Base-by-base conservation (phyloP, 2,797 vertebrate genomes). In the Acipenser ruthenus region DNA sequence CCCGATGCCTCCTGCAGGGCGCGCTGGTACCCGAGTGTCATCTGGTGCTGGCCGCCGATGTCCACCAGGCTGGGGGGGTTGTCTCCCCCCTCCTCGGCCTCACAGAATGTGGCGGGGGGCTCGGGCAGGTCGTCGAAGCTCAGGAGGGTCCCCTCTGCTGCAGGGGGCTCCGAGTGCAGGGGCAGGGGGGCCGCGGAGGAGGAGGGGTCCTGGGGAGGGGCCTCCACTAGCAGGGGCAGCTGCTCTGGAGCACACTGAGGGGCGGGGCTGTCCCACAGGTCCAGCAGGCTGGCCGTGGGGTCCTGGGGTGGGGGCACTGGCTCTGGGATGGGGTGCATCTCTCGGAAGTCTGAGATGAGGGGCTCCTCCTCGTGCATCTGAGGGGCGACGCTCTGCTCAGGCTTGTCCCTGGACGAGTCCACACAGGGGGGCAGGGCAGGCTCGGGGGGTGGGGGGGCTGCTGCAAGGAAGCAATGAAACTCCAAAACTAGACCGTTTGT, bases 121-220 rank as follows among this genome's bases (percentile, higher is more conserved):
- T 95, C 94, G 0, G 92, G 91, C 77, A 94, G 83, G 62, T 96
- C 94, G 0, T 97, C 94, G 48, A 97, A 95, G 88, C 91, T 93
- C 79, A 97, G 88, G 69, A 97, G 89, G 1, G 88, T 84, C 79
- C 83, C 84, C 8, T 87, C 83, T 12, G 79, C 78, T 13, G 47
- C 51, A n/a, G 74, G 67, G 15, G 78, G 65, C 60, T 48, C 60
- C 7, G n/a, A 37, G 10, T 13, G 60, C 73, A 70, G 69, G 77
- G 78, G 66, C 79, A 67, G 78, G 73, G 66, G 75, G 73, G 23
- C 76, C 6, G 80, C 74, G 49, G 67, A n/a, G 9, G 62, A 71
- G 61, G 59, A 68, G 47, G 58, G 64, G 51, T 71, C 49, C 7
- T 50, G 55, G 7, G 49, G 68, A 72, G 70, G 11, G 3, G 77